Percentiles rank a stretch among this genome's conserved stretches.
phyloP scores from a whole-genome alignment of 2,113 vertebrate species.

The Pseudorectes ferrugineus region DNA sequence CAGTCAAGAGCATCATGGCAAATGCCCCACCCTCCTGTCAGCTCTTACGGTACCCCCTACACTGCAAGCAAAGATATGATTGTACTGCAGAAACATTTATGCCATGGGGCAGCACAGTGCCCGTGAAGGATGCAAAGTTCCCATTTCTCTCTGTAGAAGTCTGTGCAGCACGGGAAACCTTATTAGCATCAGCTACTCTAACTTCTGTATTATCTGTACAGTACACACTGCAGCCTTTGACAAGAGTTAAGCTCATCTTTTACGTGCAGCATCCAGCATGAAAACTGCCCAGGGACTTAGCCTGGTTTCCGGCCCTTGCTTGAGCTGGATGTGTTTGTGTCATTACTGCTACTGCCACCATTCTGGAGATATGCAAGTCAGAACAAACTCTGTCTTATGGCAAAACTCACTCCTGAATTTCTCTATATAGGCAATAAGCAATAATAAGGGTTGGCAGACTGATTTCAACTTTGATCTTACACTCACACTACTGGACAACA shows the following conservation, averaged over 20 bases:
- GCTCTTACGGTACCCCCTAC: not conserved
- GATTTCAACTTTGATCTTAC: not conserved
- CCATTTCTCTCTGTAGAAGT: not conserved
- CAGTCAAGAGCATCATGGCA: not conserved
- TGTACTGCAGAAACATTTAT: not conserved
- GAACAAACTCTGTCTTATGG: not conserved
- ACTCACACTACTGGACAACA: not conserved
- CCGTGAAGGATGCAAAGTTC: not conserved
- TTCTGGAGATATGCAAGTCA: not conserved
- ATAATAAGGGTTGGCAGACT: not conserved
- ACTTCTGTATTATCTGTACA: not conserved
- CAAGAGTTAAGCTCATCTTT: not conserved
- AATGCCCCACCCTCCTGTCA: not conserved
- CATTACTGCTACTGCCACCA: not conserved
- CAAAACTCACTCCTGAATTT: not conserved
- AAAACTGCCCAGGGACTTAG: not conserved
- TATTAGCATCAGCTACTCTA: not conserved
- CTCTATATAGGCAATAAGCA: not conserved
- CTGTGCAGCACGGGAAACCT: not conserved
- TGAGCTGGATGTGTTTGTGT: not conserved
- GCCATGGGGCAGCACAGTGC: not conserved
- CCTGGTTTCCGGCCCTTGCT: not conserved
- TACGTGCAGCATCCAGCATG: not conserved
- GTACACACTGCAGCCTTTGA: not conserved
- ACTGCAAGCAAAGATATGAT: rapidly evolving